Evolutionary conservation across 2,797 vertebrate species (phyloP), one percentile per base, ranked within the genome.

Genomic region (Phataginus tetradactyla): DNA sequence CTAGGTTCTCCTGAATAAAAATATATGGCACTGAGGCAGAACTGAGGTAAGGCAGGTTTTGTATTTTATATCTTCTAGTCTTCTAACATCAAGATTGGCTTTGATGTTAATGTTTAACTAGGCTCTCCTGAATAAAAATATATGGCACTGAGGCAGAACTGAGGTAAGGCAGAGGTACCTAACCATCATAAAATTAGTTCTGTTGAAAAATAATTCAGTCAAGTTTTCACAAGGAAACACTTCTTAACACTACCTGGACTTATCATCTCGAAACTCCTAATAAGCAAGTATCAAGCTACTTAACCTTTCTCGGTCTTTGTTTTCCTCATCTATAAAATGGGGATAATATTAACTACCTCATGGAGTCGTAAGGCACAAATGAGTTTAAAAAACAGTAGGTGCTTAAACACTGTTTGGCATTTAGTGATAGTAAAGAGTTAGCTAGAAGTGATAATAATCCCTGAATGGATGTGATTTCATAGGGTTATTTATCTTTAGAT

Each of bases 1-100:
- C 61, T 91, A 91, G 39, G 71, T 64, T 89, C 29, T 74, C 39
- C 39, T 81, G 23, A 88, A 91, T 96, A 92, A 90, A 94, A 88
- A 59, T 89, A 86, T n/a, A 32, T 80, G 12, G 32, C 53, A 55
- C 53, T 79, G 20, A 69, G n/a, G 72, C 14, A 96, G 34, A 25
- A 83, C 23, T 12, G 13, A 91, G n/a, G n/a, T n/a, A n/a, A n/a
- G n/a, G n/a, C n/a, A 74, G 13, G 18, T 77, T 83, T 83, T 29
- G 0, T 49, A 57, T 7, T 61, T 81, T 69, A 55, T 75, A 69
- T 74, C 68, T 93, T 64, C 23, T 64, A n/a, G 45, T 84, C 8
- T 15, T 20, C 92, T 89, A 45, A 45, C 45, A 45, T 72, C 53
- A 49, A 85, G 79, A 80, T 17, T 91, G 59, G 34, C 59, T 88